Evolutionary conservation across 2,888 invertebrate species (phyloP).

Genomic region (Perithous albicinctus): DNA sequence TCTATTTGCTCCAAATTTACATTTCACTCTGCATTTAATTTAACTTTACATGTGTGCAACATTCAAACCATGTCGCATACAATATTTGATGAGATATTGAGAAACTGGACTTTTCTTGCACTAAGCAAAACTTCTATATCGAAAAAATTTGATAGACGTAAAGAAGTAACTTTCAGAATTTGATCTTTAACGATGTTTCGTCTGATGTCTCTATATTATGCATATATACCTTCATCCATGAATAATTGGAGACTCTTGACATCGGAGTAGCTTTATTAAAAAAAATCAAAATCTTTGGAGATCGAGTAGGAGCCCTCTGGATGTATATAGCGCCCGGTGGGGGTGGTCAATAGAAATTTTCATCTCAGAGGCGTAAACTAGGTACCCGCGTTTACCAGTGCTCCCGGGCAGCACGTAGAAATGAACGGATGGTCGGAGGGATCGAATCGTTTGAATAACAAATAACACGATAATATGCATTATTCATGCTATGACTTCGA

Average conservation of each 20-base stretch:
- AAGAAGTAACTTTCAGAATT: constrained; percentile 4
- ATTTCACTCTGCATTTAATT: neutral
- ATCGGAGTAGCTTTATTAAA: constrained; percentile 32
- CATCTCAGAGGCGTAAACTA: constrained; percentile 49
- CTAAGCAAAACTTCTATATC: neutral
- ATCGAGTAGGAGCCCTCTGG: constrained; percentile 22
- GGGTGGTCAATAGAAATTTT: constrained; percentile 48
- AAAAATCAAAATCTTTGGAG: constrained; percentile 20
- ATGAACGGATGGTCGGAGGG: constrained; percentile 30
- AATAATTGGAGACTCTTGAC: constrained; percentile 34
- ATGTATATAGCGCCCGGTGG: neutral
- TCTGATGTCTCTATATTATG: neutral
- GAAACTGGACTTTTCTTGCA: neutral
- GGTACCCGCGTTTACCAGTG: constrained; percentile 27
- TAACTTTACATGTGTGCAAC: too few species aligned
- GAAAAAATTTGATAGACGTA: neutral
- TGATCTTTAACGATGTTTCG: constrained; percentile 4
- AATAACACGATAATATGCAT: constrained; percentile 61
- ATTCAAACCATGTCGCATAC: too few species aligned
- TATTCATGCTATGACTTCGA: constrained; percentile 58
- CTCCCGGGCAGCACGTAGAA: constrained; percentile 11
- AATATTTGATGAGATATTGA: neutral
- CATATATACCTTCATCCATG: constrained; percentile 14
- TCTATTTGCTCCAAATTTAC: neutral
- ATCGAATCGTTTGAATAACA: constrained; percentile 67